Conservation (phyloP, 2,888 invertebrate species). For the Xanthorhoe spadicearia region DNA sequence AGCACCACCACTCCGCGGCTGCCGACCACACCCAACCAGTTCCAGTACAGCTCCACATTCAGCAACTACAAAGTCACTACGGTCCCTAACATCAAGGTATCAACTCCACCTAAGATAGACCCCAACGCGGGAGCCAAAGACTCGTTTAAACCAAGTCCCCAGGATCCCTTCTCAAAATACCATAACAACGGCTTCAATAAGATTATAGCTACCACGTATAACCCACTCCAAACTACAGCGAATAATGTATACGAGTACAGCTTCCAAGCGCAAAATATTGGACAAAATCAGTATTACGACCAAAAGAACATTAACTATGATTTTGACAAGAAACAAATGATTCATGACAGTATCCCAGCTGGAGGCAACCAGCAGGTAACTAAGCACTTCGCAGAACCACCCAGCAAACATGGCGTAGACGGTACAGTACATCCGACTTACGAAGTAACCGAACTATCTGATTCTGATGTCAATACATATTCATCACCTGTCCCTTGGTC, state of each 20-base stretch:
- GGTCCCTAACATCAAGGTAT: slow-evolving; percentile 75
- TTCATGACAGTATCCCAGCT: slow-evolving; percentile 69
- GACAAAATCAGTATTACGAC: slow-evolving; percentile 65
- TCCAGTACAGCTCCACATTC: slow-evolving; percentile 68
- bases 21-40: slow-evolving; percentile 66
- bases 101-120: slow-evolving; percentile 69
- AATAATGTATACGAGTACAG: slow-evolving; percentile 64
- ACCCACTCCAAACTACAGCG: slow-evolving; percentile 66
- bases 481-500: slow-evolving; percentile 71
- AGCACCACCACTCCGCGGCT: slow-evolving; percentile 71
- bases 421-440: slow-evolving; percentile 66
- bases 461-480: slow-evolving; percentile 65
- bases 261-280: slow-evolving; percentile 64
- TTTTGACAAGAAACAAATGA: slow-evolving; percentile 67
- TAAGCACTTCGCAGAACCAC: slow-evolving; percentile 64
- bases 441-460: slow-evolving; percentile 76
- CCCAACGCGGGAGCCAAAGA: slow-evolving; percentile 67
- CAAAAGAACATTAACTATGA: slow-evolving; percentile 50
- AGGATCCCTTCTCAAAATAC: slow-evolving; percentile 73
- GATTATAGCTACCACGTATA: slow-evolving; percentile 72
- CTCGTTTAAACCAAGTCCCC: slow-evolving; percentile 76
- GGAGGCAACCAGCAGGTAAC: slow-evolving; percentile 68
- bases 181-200: slow-evolving; percentile 64
- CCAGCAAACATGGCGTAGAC: slow-evolving; percentile 52
- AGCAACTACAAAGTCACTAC: slow-evolving; percentile 74